Percentiles rank a stretch among this genome's conserved stretches.
Evolutionary conservation across 2,113 vertebrate genomes (phyloP).

Genomic region (Oxygymnocypris stewartii): DNA sequence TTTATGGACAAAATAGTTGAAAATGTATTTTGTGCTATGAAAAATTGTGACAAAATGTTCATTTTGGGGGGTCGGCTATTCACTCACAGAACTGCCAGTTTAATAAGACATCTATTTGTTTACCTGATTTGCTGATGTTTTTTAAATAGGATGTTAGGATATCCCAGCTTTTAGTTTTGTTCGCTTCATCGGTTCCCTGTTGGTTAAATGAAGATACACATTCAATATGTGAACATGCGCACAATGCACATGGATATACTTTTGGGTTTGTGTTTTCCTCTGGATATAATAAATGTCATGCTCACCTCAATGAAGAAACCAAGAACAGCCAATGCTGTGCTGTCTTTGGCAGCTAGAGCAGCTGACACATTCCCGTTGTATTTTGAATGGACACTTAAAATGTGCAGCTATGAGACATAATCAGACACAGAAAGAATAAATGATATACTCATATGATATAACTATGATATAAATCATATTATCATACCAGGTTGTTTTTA

Average conservation of each 20-base stretch:
- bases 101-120: background rate
- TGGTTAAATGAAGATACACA: background rate
- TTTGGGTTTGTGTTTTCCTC: background rate
- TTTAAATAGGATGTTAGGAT: constrained; percentile 60
- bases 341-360: constrained; percentile 29
- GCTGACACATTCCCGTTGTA: constrained; percentile 35
- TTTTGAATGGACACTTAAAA: constrained; percentile 66
- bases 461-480: background rate
- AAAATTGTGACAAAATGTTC: too few relatives aligned
- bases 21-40: too few relatives aligned
- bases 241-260: background rate
- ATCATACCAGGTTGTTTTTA: background rate
- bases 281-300: background rate
- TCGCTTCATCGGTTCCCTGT: background rate
- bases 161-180: constrained; percentile 61
- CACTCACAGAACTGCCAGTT: too few relatives aligned
- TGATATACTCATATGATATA: too few relatives aligned
- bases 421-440: background rate
- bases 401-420: constrained; percentile 68
- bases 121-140: constrained; percentile 55
- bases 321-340: constrained; percentile 65
- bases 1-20: too few relatives aligned
- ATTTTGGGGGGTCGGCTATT: too few relatives aligned
- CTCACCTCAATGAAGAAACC: constrained; percentile 64
- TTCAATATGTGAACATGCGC: background rate